Base-by-base conservation (phyloP, 1,140 invertebrate genomes). In the Sarcophaga bullata region DNA sequence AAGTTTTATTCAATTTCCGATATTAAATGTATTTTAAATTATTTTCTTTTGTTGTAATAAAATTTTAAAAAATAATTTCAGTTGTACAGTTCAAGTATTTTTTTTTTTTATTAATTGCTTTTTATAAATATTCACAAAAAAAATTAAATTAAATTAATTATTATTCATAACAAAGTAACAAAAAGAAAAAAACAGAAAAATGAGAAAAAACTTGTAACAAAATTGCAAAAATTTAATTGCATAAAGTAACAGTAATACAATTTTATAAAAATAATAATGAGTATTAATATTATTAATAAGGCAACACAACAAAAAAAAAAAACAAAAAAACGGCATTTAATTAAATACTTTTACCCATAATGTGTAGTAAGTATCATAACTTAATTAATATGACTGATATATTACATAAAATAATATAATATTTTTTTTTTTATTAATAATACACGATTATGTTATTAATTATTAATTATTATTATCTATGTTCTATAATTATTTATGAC, bases 101-200 rank as follows among this genome's bases (percentile, higher is more conserved):
- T 68, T 81, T 62, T 81, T 78, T 72, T 11, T 52, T 49, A 25
- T 25, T 52, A 46, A 50, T 46, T n/a, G 13, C 6, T 48, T 75
- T 19, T 76, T 50, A 50, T 76, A 15, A 48, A 37, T 37, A 37
- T 37, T 37, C 25, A 37, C 4, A 37, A 5, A 17, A 48, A 68
- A 52, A 47, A n/a, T n/a, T n/a, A n/a, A 68, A 58, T 80, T 80
- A 37, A 37, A 52, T 80, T 80, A 54, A 80, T 80, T 47, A 62
- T 81, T 81, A 81, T 81, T 81, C 80, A 81, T 81, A 68, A 81
- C 19, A 81, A 81, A 81, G 62, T 54, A 81, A 81, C 25, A 58
- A 58, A 81, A 81, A 46, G 68, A n/a, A 68, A 25, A 81, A 37
- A 81, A 9, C 13, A 54, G 9, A 80, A n/a, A n/a, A n/a, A n/a